A percentile compares a stretch with the other conserved stretches of the same genome.
phyloP scores from a whole-genome alignment of 2,888 invertebrate species.

The Drosophila tripunctata region DNA sequence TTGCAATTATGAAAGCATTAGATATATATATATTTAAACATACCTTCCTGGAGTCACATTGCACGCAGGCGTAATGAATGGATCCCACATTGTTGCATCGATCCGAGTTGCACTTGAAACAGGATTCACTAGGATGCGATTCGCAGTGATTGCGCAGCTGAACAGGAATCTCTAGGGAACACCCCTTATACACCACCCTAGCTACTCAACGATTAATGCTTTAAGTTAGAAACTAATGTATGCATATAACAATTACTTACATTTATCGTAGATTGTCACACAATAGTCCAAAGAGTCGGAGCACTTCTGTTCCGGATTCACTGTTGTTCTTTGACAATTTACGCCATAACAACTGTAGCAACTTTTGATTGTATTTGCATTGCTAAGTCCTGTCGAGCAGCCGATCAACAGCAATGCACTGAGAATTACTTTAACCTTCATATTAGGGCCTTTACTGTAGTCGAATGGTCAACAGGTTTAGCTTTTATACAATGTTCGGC shows the following conservation, averaged over 20 bases:
- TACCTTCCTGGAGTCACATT: conserved; percentile 77
- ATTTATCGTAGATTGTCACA: conserved; percentile 78
- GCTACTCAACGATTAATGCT: conserved; percentile 37
- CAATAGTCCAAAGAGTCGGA: conserved; percentile 80
- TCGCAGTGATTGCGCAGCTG: conserved; percentile 72
- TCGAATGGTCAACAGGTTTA: conserved; percentile 21
- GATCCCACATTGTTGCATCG: conserved; percentile 81
- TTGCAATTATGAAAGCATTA: not conserved
- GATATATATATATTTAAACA: not conserved
- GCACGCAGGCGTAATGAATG: conserved; percentile 69
- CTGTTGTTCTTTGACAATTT: conserved; percentile 73
- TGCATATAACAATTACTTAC: conserved; percentile 48
- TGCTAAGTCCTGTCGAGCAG: conserved; percentile 28
- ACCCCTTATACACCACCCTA: conserved; percentile 77
- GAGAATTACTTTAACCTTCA: conserved; percentile 49
- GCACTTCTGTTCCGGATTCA: conserved; percentile 61
- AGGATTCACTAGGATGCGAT: conserved; percentile 45
- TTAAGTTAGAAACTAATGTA: not conserved
- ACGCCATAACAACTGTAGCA: conserved; percentile 81
- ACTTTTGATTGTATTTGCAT: conserved; percentile 63
- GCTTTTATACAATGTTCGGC: conserved; percentile 57
- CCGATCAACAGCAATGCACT: conserved; percentile 34
- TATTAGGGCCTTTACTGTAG: conserved; percentile 41
- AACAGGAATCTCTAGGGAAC: conserved; percentile 74
- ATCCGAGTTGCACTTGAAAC: conserved; percentile 80